Base-by-base conservation (phyloP, 64 coral and sea anemone genomes). In the Catalaphyllia jardinei region DNA sequence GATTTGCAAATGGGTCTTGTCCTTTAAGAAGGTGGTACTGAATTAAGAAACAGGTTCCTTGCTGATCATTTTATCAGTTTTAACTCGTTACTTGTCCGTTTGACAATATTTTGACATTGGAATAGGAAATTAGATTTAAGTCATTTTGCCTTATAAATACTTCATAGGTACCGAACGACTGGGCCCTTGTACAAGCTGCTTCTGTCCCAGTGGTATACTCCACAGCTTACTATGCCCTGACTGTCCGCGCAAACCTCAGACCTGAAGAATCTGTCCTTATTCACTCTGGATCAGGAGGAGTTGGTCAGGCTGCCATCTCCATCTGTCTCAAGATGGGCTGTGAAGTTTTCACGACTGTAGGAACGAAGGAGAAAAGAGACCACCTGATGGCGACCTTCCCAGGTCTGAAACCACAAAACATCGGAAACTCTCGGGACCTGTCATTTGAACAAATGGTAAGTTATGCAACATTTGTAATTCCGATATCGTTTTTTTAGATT, bases 251-350 rank as follows among this genome's bases (percentile, higher is more conserved):
- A 13, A 89, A 86, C 71, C 79, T 95, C 52, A 72, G 78, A 4
- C 65, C 39, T 60, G 94, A 89, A 31, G 89, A 95, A 49, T 92
- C 86, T 31, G 94, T 95, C 1, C 69, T 95, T 30, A 95, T 95
- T 71, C 94, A 95, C 67, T 95, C 94, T 8, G 94, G 94, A 77
- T 95, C 94, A 72, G 94, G 94, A 3, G 94, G 94, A 0, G 94
- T 95, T 67, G 94, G 94, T 31, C 94, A 95, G 73, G 94, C 94
- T 33, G 94, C 94, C 27, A 95, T 95, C 73, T 95, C 94, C 50
- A 92, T 95, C 78, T 95, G 89, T 87, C 62, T 92, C 20, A 88
- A 79, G 0, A 88, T 95, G 86, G 94, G 94, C n/a, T 95, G 94
- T 92, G 42, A 95, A 61, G 94, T 95, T 42, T 95, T 92, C 62